Evolutionary conservation across 2,797 vertebrate species (phyloP).

Genomic region (Corythornis leucogaster): DNA sequence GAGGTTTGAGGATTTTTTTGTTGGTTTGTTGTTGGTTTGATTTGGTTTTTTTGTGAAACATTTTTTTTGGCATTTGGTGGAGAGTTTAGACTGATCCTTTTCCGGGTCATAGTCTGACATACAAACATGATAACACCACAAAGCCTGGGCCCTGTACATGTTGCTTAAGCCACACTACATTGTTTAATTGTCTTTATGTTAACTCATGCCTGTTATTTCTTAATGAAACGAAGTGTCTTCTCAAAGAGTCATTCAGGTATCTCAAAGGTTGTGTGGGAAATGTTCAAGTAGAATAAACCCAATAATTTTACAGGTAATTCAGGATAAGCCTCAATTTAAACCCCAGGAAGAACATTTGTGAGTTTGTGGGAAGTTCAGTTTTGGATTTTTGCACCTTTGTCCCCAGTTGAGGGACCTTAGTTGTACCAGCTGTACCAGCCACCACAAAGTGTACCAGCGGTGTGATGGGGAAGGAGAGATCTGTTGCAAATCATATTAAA

Average conservation of each 20-base stretch:
- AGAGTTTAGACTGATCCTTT: neutral
- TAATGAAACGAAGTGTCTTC: neutral
- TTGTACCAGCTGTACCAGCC: neutral
- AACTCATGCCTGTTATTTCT: neutral
- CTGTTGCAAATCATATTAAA: rapidly evolving
- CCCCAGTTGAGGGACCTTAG: neutral
- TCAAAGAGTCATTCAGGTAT: neutral
- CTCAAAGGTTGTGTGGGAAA: neutral
- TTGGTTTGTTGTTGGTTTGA: no score
- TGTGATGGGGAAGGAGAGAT: neutral
- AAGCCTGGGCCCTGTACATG: neutral
- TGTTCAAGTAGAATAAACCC: neutral
- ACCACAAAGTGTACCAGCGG: neutral
- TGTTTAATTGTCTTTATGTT: neutral
- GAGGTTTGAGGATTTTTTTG: neutral
- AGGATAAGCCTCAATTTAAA: neutral
- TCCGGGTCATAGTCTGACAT: neutral
- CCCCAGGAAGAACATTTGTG: neutral
- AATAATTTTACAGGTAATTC: neutral
- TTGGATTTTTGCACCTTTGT: neutral
- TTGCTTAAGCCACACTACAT: neutral
- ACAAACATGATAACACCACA: neutral
- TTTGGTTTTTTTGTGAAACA: neutral
- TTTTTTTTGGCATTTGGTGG: neutral
- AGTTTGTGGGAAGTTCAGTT: neutral